Evolutionary conservation across 53 echinoderm and acorn worm genomes (phyloP), one percentile per base, ranked within the genome.

Genomic region (Astropecten irregularis): DNA sequence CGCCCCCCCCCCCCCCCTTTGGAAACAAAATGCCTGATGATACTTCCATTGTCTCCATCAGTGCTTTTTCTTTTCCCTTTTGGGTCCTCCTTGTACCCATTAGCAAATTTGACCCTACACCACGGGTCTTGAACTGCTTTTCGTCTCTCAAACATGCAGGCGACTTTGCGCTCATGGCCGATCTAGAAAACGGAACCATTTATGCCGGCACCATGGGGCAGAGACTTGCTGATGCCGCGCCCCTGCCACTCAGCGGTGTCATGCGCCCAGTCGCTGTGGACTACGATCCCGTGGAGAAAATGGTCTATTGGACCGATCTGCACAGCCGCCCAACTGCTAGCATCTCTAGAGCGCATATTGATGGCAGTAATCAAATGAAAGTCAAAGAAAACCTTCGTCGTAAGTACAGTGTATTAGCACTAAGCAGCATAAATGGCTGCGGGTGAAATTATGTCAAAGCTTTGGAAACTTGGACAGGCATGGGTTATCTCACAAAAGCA

Each of bases 291-390:
- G 82, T 85, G 26, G 72, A 84, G 22, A 66, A 73, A 35, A 86
- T 86, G 50, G 52, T 92, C 1, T 92, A 92, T 60, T 92, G 92
- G 92, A 88, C 92, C 19, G 92, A 92, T 62, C 82, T 89, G 51
- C 59, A 58, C 3, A 44, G 27, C 23, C 58, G 68, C 3, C 81
- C 89, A 0, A 40, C 49, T 35, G 68, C 82, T 15, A 74, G 66
- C 29, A 89, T 92, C 54, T 82, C 86, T 2, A 74, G 89, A 59
- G 85, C 92, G 1, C 82, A 86, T 19, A 30, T 92, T 18, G 71
- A 92, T 63, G 92, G 92, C 5, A 73, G 53, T 47, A 76, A 82
- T 26, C 81, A 83, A 44, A 83, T 82, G 70, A 83, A 82, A 26
- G 58, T 86, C n/a, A 83, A 53, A 20, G 54, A 73, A 4, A 15